Conservation (phyloP, 2,888 invertebrate species). For the Mesorhabditis spiculigera region DNA sequence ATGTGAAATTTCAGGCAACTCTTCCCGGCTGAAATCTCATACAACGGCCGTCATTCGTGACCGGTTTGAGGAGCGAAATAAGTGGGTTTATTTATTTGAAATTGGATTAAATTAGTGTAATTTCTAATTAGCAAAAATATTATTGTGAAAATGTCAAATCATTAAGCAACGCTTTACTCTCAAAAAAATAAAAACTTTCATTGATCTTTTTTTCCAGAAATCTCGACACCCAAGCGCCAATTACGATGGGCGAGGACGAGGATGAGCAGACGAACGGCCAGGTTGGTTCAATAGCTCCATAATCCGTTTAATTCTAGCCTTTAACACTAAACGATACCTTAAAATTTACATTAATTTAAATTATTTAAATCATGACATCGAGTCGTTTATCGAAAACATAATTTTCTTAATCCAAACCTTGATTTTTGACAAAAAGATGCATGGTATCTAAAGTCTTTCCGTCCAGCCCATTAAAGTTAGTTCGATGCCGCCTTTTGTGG, state of each 20-base stretch:
- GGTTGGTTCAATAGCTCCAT: slow-evolving; percentile 18
- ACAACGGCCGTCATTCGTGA: slow-evolving; percentile 54
- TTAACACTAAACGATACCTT: neutral
- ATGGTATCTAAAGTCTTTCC: no score
- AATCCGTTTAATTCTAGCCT: neutral
- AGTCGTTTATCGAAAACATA: no score
- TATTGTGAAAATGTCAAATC: neutral
- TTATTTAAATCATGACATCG: no score
- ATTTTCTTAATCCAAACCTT: no score
- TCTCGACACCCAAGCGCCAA: slow-evolving; percentile 53
- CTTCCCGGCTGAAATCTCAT: slow-evolving; percentile 51
- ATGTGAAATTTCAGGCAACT: slow-evolving; percentile 17
- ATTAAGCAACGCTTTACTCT: neutral
- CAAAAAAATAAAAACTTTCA: slow-evolving; percentile 7
- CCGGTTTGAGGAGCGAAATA: slow-evolving; percentile 32
- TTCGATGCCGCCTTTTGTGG: no score
- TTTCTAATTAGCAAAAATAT: neutral
- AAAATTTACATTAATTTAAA: no score
- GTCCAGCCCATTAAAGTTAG: no score
- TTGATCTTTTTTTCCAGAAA: slow-evolving; percentile 15
- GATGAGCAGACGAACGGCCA: slow-evolving; percentile 56
- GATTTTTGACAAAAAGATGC: no score
- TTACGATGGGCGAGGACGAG: slow-evolving; percentile 57
- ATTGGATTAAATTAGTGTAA: neutral
- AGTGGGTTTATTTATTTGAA: slow-evolving; percentile 8